Evolutionary conservation across 2,888 invertebrate species (phyloP).

Genomic region (Spisula solida): DNA sequence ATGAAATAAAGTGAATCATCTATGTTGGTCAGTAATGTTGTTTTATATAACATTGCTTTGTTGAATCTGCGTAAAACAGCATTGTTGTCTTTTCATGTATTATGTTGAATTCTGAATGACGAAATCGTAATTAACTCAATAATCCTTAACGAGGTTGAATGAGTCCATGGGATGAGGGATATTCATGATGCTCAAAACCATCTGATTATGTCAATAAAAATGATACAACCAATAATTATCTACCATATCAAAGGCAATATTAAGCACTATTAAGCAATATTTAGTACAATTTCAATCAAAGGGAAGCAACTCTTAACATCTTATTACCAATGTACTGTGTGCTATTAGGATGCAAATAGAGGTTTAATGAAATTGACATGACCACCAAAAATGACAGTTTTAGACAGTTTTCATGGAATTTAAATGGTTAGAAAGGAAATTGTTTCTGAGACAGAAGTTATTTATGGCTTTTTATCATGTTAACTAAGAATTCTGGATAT

Average conservation of each 20-base stretch:
- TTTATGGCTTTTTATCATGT: constrained; percentile 58
- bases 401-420: constrained; percentile 64
- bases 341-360: constrained; percentile 17
- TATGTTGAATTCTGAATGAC: not conserved
- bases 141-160: not conserved
- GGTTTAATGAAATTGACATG: constrained; percentile 55
- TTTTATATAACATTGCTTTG: not conserved
- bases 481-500: constrained; percentile 27
- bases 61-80: not conserved
- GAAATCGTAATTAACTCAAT: constrained; percentile 11
- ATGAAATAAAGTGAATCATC: not conserved
- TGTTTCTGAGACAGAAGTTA: constrained; percentile 48
- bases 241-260: not conserved
- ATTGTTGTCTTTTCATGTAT: not conserved
- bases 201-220: constrained; percentile 21
- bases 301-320: constrained; percentile 47
- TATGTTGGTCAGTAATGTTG: not conserved
- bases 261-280: not conserved
- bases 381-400: constrained; percentile 60
- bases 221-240: constrained; percentile 22
- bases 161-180: not conserved
- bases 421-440: constrained; percentile 62
- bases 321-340: constrained; percentile 4
- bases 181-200: not conserved
- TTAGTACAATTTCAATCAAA: constrained; percentile 45